Percentiles rank a stretch among this genome's conserved stretches.
These are phyloP conservation scores for Cheilosia impressa DNA, from an alignment of 2,888 invertebrate genomes.

Conservation along the genomic window DNA sequence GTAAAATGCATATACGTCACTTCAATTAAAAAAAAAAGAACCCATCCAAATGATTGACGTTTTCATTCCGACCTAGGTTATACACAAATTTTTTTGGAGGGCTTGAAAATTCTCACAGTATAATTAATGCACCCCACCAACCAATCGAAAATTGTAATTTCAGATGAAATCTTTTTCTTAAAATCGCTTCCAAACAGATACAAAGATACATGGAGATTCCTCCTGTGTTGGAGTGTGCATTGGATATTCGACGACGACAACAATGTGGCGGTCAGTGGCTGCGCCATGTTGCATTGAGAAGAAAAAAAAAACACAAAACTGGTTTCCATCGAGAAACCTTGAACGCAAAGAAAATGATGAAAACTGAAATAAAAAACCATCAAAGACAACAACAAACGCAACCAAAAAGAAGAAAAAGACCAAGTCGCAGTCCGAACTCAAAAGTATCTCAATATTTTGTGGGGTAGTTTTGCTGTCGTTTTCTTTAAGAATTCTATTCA, in stretches of 20 bases:
- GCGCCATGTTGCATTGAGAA: slow-evolving; percentile 34
- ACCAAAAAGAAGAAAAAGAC: slow-evolving; percentile 28
- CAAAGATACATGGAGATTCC: slow-evolving; percentile 42
- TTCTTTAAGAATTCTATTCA: slow-evolving; percentile 36
- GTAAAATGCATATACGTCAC: background rate
- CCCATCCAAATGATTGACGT: slow-evolving; percentile 61
- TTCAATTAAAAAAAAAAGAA: slow-evolving; percentile 26
- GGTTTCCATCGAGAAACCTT: slow-evolving; percentile 56
- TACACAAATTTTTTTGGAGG: slow-evolving; percentile 20
- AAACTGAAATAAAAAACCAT: slow-evolving; percentile 5
- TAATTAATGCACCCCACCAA: slow-evolving; percentile 51
- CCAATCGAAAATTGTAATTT: slow-evolving; percentile 35
- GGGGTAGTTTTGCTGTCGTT: slow-evolving; percentile 24
- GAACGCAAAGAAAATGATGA: slow-evolving; percentile 33
- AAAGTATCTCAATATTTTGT: slow-evolving; percentile 52
- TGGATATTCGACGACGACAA: slow-evolving; percentile 8
- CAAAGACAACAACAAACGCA: slow-evolving; percentile 12
- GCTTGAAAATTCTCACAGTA: slow-evolving; percentile 49
- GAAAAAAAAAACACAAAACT: slow-evolving; percentile 31
- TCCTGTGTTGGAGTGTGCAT: slow-evolving; percentile 2
- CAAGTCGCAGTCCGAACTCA: slow-evolving; percentile 18
- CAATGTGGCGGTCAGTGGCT: slow-evolving; percentile 45
- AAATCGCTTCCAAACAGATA: slow-evolving; percentile 46
- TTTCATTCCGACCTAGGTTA: slow-evolving; percentile 69
- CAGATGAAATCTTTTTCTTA: slow-evolving; percentile 43